Conservation (phyloP, 2,888 invertebrate genomes). For the Syrphus vitripennis region DNA sequence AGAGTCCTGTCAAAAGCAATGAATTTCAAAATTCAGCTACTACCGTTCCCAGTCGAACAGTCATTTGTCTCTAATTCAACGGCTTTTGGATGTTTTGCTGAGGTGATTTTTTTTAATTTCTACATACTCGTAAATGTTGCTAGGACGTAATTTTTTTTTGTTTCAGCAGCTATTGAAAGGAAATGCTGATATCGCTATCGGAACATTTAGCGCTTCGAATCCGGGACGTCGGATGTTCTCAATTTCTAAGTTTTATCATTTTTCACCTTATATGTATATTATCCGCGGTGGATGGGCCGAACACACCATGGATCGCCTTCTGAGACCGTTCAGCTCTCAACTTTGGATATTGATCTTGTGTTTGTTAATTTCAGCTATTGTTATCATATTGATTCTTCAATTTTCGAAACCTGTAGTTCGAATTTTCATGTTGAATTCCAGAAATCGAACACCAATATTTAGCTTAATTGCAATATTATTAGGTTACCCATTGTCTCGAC, state of each 20-base stretch:
- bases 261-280: conserved; percentile 73
- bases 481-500: neutral
- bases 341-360: neutral
- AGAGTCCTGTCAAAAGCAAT: conserved; percentile 72
- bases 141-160: neutral
- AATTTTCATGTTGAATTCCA: too few species aligned
- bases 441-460: neutral
- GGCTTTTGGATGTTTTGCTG: conserved; percentile 73
- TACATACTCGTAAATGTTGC: neutral
- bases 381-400: neutral
- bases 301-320: neutral
- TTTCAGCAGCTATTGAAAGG: conserved; percentile 72
- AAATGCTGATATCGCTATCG: conserved; percentile 75
- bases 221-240: conserved; percentile 69
- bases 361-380: neutral
- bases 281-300: conserved; percentile 70
- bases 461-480: neutral
- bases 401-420: neutral
- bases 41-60: conserved; percentile 65
- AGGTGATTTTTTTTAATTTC: conserved; percentile 59
- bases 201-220: conserved; percentile 75
- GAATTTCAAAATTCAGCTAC: conserved; percentile 74
- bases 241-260: conserved; percentile 74
- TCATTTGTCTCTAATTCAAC: conserved; percentile 63
- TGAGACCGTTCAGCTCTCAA: neutral